Evolutionary conservation across 2,113 vertebrate species (phyloP).

Genomic region (Murina feae): DNA sequence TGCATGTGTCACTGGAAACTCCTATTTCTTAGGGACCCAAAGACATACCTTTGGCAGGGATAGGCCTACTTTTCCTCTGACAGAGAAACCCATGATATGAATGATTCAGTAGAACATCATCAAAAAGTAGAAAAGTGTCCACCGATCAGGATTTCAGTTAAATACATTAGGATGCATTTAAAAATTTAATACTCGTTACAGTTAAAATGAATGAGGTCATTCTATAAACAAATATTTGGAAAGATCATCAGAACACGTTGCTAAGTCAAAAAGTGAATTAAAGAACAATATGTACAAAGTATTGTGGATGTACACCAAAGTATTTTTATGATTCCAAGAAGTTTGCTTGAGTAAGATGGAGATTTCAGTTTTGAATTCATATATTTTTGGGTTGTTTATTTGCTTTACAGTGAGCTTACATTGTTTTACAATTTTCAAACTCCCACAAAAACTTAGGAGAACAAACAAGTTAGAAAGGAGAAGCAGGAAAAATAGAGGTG

Average conservation of each 20-base stretch:
- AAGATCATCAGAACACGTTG: background rate
- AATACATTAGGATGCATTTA: background rate
- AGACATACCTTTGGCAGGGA: background rate
- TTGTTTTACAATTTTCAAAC: background rate
- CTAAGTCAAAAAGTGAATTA: slow-evolving; percentile 15
- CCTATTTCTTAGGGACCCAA: background rate
- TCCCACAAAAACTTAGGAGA: background rate
- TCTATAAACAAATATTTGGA: background rate
- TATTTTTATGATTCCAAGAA: background rate
- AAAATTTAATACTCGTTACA: background rate
- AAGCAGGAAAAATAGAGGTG: background rate
- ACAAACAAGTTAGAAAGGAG: background rate
- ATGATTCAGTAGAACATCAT: background rate
- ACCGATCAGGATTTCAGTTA: background rate
- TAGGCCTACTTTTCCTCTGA: background rate
- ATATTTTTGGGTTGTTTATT: background rate
- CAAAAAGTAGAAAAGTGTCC: background rate
- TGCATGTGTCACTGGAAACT: background rate
- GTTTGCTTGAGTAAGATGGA: background rate
- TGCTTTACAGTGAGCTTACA: background rate
- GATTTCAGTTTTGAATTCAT: background rate
- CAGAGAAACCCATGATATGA: background rate
- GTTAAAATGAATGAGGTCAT: background rate
- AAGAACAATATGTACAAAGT: background rate
- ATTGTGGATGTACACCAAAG: background rate